Base-by-base conservation (phyloP, 1,140 invertebrate species). In the Pogonomyrmex barbatus region DNA sequence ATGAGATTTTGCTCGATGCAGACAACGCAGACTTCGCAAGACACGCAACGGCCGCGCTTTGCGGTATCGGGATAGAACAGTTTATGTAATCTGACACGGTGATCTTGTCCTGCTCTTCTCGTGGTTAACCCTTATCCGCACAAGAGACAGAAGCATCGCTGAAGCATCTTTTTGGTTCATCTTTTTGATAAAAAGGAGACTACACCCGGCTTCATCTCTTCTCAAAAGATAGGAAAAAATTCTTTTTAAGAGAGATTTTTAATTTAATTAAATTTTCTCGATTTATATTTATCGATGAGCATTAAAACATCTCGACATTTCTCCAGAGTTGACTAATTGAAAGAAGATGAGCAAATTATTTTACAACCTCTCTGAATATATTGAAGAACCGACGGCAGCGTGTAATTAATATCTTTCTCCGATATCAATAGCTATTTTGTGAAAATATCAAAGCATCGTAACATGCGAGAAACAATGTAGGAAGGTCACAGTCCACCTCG, bases 1-100 rank as follows among this genome's bases (percentile, higher is more conserved):
- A 93, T 92, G 91, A 91, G 88, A 93, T 93, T 92, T 92, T 86
- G 88, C 91, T 88, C 89, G 65, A 58, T 42, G 76, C 12, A n/a
- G 42, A 63, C 30, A 62, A 70, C 68, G 62, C 65, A 63, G 50
- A 24, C 54, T 83, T 42, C 65, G 24, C 30, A 75, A 79, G 65
- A 78, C 42, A 58, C 84, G 77, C 87, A 85, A 54, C 58, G 62
- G 77, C 58, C 71, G 45, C 54, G n/a, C 52, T 67, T 36, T 30
- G 39, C 81, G 2, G 67, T 52, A 88, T 82, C 71, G 79, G 68
- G 60, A 85, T 82, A 78, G 71, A 89, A 81, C 87, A 81, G 42
- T 87, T 88, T 73, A 73, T 33, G 60, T 58, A 45, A 89, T 17
- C 58, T 60, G 58, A 81, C 83, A 45, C 62, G 45, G 24, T 45